Evolutionary conservation across 2,113 vertebrate species (phyloP), one percentile per base, ranked within the genome.

Genomic region (Cebus imitator): DNA sequence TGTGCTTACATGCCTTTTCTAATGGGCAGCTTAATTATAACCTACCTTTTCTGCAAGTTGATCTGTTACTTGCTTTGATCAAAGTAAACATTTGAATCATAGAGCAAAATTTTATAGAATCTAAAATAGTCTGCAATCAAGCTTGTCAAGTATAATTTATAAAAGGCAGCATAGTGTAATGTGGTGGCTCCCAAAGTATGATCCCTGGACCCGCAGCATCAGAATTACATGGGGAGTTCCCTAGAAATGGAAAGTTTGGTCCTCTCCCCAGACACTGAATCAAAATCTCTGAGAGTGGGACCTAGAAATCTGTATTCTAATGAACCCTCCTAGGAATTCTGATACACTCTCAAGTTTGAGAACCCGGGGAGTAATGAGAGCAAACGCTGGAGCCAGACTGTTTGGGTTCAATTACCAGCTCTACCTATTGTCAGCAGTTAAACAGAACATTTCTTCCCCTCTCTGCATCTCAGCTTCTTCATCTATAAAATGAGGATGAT

Each of bases 11-110:
- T 96, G 27, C 37, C 7, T 91, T 95, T 94, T 23, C 30, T 88
- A 90, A 86, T 48, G 35, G 43, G 75, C 30, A 79, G 14, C 48
- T 94, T 96, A 92, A 80, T 85, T 88, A 91, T 45, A 52, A 75
- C 32, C n/a, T 8, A 37, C 9, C 16, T 75, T 86, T 72, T 73
- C 21, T 91, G 9, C 6, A 85, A 61, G 14, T 72, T 45, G 66
- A 85, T 81, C 35, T 30, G 88, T 37, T 92, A 80, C 90, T 96
- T 97, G 70, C 55, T 90, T 90, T 91, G 58, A 95, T 78, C 57
- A 90, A 87, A 43, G 32, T 76, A 97, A 95, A 97, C 35, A 73
- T 90, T 85, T 95, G 92, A 85, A 83, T 64, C 23, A 87, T 90
- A 93, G 91, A 95, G 43, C 37, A 97, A 90, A 92, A 93, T 86